These are phyloP conservation scores for Drosophila virilis DNA, from an alignment of 1,140 invertebrate genomes.

Conservation along the genomic window DNA sequence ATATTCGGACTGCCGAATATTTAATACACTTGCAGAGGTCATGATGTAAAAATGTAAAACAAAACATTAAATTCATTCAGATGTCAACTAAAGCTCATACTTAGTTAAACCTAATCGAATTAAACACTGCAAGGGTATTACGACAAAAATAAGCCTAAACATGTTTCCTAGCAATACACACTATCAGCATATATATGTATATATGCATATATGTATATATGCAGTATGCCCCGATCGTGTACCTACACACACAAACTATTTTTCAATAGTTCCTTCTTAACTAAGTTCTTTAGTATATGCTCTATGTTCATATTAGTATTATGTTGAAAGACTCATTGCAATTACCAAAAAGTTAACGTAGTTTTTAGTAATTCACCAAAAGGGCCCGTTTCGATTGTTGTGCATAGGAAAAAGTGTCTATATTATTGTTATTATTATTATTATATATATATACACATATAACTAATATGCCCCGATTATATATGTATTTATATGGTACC, in stretches of 20 bases:
- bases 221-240: constrained; percentile 19
- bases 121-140: background rate
- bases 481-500: constrained; percentile 7
- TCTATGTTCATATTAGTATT: constrained; percentile 30
- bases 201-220: background rate
- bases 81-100: too few species aligned
- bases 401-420: constrained; percentile 24
- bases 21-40: background rate
- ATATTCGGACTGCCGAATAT: background rate
- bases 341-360: constrained; percentile 56
- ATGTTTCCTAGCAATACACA: constrained; percentile 39
- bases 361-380: constrained; percentile 26
- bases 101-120: too few species aligned
- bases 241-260: constrained; percentile 30
- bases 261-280: constrained; percentile 38
- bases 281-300: constrained; percentile 12
- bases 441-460: constrained; percentile 1
- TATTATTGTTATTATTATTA: background rate
- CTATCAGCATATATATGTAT: constrained; percentile 3
- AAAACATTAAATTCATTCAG: too few species aligned
- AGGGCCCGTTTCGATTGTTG: constrained; percentile 1
- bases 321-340: constrained; percentile 49
- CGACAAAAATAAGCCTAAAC: background rate
- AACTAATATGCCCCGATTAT: constrained; percentile 15
- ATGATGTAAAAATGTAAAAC: too few species aligned